Percentiles rank a stretch among this genome's conserved stretches.
Conservation (phyloP, 2,888 invertebrate species). For the Callyntrura guangdongensis region DNA sequence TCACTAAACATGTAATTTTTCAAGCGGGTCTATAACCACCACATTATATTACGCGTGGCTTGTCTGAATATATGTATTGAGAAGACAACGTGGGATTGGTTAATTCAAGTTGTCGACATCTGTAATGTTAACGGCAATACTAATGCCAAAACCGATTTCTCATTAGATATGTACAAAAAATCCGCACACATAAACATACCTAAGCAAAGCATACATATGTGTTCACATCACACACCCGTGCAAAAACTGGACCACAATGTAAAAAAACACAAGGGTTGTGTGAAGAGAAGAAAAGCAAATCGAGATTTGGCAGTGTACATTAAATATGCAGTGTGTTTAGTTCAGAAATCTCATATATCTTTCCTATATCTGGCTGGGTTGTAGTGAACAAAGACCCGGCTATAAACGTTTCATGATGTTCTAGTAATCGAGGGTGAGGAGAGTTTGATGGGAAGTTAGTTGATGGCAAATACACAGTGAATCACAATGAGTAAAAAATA, state of each 20-base stretch:
- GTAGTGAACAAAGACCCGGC: not conserved
- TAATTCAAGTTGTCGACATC: too few relatives aligned
- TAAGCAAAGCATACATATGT: not conserved
- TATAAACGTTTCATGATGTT: slow-evolving; percentile 13
- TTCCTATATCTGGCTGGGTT: not conserved
- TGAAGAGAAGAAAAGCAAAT: slow-evolving; percentile 26
- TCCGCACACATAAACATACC: too few relatives aligned
- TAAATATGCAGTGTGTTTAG: slow-evolving; percentile 18
- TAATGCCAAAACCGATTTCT: too few relatives aligned
- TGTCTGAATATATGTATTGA: too few relatives aligned
- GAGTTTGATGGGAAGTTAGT: slow-evolving; percentile 28
- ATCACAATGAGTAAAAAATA: slow-evolving; percentile 69
- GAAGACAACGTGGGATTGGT: too few relatives aligned
- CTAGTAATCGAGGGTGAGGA: slow-evolving; percentile 10
- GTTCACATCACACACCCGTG: not conserved
- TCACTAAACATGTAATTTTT: too few relatives aligned
- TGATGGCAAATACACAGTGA: slow-evolving; percentile 58
- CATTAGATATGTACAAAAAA: too few relatives aligned
- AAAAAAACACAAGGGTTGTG: not conserved
- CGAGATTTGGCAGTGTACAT: slow-evolving; percentile 48
- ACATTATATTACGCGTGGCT: too few relatives aligned
- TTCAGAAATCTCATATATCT: not conserved
- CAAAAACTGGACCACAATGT: slow-evolving; percentile 43
- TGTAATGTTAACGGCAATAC: too few relatives aligned
- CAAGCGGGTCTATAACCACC: too few relatives aligned